Evolutionary conservation across 2,888 invertebrate genomes (phyloP).

Genomic region (Rhorus exstirpatorius): DNA sequence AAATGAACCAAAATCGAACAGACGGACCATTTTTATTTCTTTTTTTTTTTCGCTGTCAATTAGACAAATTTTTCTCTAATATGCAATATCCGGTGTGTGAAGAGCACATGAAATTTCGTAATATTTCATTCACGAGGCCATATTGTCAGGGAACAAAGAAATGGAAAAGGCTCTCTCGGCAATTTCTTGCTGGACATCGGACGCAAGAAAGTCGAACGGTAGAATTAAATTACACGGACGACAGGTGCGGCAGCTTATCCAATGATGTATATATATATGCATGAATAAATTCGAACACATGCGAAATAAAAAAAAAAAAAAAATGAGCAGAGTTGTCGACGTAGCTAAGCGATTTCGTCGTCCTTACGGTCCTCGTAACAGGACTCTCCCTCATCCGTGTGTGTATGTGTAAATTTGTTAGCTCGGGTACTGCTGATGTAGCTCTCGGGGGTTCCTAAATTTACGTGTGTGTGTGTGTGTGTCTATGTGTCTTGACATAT

Average conservation of each 20-base stretch:
- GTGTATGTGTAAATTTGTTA: conserved; percentile 29
- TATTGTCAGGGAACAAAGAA: not conserved
- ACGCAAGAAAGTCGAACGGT: conserved; percentile 68
- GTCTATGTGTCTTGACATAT: too few relatives aligned
- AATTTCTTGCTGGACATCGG: conserved; percentile 33
- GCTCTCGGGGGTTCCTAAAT: conserved; percentile 15
- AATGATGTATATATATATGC: conserved; percentile 7
- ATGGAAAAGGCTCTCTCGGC: not conserved
- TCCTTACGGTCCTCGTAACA: conserved; percentile 62
- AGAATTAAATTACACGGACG: conserved; percentile 73
- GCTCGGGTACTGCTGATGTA: conserved; percentile 24
- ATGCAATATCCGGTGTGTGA: not conserved
- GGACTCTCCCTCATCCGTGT: not conserved
- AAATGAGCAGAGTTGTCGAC: conserved; percentile 34
- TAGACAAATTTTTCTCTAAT: conserved; percentile 11
- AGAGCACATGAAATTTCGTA: not conserved
- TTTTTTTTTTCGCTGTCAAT: conserved; percentile 22
- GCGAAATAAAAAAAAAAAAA: conserved; percentile 33
- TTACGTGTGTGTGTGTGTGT: not conserved
- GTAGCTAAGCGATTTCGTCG: conserved; percentile 67
- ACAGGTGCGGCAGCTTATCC: conserved; percentile 77
- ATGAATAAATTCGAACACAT: conserved; percentile 10
- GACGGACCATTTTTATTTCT: conserved; percentile 2
- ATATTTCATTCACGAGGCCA: not conserved
- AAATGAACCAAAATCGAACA: conserved; percentile 7